Evolutionary conservation across 2,888 invertebrate genomes (phyloP), one percentile per base, ranked within the genome.

Genomic region (Caradrina clavipalpis): DNA sequence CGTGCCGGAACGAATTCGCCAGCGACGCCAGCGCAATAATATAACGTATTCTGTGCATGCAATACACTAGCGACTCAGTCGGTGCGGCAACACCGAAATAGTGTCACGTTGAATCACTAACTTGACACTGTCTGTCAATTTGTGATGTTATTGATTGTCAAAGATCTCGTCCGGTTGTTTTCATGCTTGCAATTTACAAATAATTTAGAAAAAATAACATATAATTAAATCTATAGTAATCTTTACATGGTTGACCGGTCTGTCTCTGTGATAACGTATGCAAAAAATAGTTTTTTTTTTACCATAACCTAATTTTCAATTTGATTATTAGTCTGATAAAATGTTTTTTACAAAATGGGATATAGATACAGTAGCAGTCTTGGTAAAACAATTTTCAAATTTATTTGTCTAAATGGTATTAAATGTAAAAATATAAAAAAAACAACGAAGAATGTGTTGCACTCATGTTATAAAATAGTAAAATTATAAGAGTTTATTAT

Each of bases 301-400:
- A 7, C 7, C 11, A 49, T 75, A 75, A 73, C 78, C 78, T 78
- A 26, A 60, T 39, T 53, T 61, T 61, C n/a, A 58, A 39, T 62
- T 26, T 35, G 42, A 35, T 47, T 10, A 35, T 47, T 10, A 15
- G 11, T 51, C 17, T 47, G 26, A 17, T 13, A 51, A 35, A 17
- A 45, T 42, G 22, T 45, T 39, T 21, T 35, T 55, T 45, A 50
- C 35, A 58, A 57, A 73, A 73, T 72, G 60, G 53, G 22, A 61
- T 35, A 49, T 26, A 42, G n/a, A 60, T 26, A 51, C 39, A 42
- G n/a, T 45, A 49, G 55, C 21, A 49, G 51, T 47, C 17, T 54
- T 21, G 54, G 51, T 64, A 78, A 49, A 57, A 49, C 11, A 5
- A 26, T 56, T 59, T 49, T 59, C 45, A 63, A 59, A 39, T 55